Evolutionary conservation across 2,113 vertebrate genomes (phyloP).

Genomic region (Ovis aries): ARS-UI_Ramb_v3.0 NC_056059.1:94875001-94875500

Average conservation of each 20-base stretch:
- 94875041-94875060: neutral
- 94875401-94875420: neutral
- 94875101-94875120: neutral
- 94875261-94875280: neutral
- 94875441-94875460: neutral
- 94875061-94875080: neutral
- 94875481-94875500: neutral
- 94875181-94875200: neutral
- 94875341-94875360: neutral
- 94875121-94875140: neutral
- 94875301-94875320: neutral
- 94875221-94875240: neutral
- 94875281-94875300: neutral
- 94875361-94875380: neutral
- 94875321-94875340: neutral
- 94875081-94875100: neutral
- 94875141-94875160: neutral
- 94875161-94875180: neutral
- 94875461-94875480: neutral
- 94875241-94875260: neutral
- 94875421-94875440: neutral
- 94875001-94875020: neutral
- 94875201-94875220: neutral
- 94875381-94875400: neutral
- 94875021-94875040: neutral